Conservation (phyloP, 1,140 invertebrate genomes). For the Tetramorium alpestre region DNA sequence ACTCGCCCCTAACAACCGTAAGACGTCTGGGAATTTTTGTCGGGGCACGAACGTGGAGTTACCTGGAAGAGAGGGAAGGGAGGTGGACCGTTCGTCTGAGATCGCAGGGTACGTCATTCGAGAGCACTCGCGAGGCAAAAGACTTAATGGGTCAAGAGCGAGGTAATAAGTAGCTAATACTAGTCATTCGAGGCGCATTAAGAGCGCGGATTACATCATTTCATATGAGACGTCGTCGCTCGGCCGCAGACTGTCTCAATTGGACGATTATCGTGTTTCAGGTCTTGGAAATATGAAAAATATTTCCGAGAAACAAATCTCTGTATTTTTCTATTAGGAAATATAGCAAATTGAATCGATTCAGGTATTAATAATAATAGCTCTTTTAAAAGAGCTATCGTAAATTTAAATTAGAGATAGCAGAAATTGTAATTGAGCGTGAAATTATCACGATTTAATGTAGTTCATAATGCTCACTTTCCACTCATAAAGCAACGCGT, state of each 20-base stretch:
- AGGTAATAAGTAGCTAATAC: slow-evolving; percentile 28
- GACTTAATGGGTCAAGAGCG: slow-evolving; percentile 53
- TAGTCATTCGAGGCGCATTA: slow-evolving; percentile 46
- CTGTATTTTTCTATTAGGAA: neutral
- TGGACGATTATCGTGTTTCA: neutral
- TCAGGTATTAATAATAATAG: neutral
- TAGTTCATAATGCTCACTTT: neutral
- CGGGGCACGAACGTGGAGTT: neutral
- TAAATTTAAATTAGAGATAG: slow-evolving; percentile 20
- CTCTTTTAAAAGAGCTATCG: neutral
- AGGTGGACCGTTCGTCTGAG: slow-evolving; percentile 19
- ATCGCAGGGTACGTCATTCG: slow-evolving; percentile 28
- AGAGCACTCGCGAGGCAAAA: slow-evolving; percentile 17
- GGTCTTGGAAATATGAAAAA: neutral
- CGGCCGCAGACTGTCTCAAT: neutral
- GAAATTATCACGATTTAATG: slow-evolving; percentile 6
- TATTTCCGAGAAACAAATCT: neutral
- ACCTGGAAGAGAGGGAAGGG: neutral
- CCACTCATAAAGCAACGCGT: neutral
- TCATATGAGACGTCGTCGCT: neutral
- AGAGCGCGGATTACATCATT: slow-evolving; percentile 32
- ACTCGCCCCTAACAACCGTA: slow-evolving; percentile 37
- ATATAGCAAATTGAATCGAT: neutral
- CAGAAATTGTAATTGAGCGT: neutral
- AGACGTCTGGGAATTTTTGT: slow-evolving; percentile 65